These are phyloP conservation scores for Habrosyne pyritoides DNA, from an alignment of 2,888 invertebrate genomes.

Conservation along the genomic window DNA sequence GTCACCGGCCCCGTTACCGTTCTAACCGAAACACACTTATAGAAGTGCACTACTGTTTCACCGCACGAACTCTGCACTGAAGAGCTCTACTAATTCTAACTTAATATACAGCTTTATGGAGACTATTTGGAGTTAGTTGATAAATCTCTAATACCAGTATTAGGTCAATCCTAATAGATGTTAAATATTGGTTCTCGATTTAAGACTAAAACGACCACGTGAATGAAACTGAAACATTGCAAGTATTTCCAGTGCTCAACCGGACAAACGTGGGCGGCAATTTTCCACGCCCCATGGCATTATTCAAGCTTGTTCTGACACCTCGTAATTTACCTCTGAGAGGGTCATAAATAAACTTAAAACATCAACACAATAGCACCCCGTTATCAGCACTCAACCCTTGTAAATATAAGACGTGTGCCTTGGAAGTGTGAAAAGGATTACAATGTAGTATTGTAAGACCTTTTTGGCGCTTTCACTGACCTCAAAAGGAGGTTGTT, in stretches of 20 bases:
- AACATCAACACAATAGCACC: slow-evolving; percentile 31
- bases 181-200: too few species aligned
- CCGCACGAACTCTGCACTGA: too few species aligned
- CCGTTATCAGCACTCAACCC: slow-evolving; percentile 28
- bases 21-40: too few species aligned
- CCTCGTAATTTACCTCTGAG: slow-evolving; percentile 31
- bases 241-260: not conserved
- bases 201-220: too few species aligned
- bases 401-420: slow-evolving; percentile 21
- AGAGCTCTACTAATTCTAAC: too few species aligned
- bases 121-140: too few species aligned
- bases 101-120: too few species aligned
- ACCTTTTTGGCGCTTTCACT: not conserved
- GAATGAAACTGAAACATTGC: too few species aligned
- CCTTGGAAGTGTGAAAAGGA: slow-evolving; percentile 18
- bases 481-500: not conserved
- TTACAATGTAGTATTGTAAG: not conserved
- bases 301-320: slow-evolving; percentile 25
- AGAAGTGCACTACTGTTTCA: too few species aligned
- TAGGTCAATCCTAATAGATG: too few species aligned
- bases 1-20: too few species aligned
- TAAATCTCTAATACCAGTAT: too few species aligned
- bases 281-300: slow-evolving; percentile 9
- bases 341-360: slow-evolving; percentile 31
- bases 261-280: not conserved